phyloP scores from a whole-genome alignment of 1,140 invertebrate species.

The Sitobion miscanthi region DNA sequence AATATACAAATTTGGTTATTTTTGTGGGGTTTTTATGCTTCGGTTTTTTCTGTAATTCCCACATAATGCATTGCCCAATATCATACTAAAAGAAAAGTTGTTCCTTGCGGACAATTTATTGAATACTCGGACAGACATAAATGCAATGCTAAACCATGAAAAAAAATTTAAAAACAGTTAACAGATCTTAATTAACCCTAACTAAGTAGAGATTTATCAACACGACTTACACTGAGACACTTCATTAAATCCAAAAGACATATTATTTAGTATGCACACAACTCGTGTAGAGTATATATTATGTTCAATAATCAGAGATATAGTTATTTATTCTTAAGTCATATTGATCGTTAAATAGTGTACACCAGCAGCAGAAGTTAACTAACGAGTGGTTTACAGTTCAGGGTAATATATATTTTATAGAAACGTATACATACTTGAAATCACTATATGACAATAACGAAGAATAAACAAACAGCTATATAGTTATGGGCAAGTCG shows the following conservation, averaged over 20 bases:
- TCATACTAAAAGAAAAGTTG: not conserved
- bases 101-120: no score
- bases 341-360: no score
- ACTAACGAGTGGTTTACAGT: not conserved
- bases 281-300: no score
- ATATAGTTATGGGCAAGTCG: not conserved
- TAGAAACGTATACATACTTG: not conserved
- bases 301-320: no score
- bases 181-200: not conserved
- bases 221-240: not conserved
- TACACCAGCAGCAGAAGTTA: not conserved
- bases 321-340: no score
- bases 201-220: not conserved
- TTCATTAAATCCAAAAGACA: not conserved
- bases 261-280: no score
- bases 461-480: not conserved
- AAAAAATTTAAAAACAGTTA: not conserved
- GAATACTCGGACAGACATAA: not conserved
- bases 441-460: not conserved
- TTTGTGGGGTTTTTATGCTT: no score
- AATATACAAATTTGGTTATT: not conserved
- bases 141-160: not conserved
- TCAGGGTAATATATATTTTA: not conserved
- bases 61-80: not conserved
- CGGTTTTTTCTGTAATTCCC: no score